A percentile compares a stretch with the other conserved stretches of the same genome.
phyloP scores from a whole-genome alignment of 2,888 invertebrate species.

The Muschampia plurimacula region DNA sequence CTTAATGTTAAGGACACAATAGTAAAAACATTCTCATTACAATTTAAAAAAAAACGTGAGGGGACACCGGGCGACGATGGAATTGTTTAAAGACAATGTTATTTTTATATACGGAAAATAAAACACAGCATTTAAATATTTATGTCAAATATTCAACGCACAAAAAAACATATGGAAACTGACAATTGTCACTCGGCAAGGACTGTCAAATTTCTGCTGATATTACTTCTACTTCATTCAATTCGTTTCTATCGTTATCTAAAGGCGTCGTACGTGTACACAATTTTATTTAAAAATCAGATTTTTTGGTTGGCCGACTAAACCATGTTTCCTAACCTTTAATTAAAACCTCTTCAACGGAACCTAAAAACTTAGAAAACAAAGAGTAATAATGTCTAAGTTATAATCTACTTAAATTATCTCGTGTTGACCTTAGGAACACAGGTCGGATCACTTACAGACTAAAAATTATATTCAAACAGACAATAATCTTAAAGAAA shows the following conservation, averaged over 20 bases:
- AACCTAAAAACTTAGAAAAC: conserved; percentile 16
- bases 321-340: background rate
- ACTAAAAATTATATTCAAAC: conserved; percentile 28
- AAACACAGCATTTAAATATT: background rate
- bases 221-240: background rate
- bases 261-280: background rate
- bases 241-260: background rate
- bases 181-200: background rate
- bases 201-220: no score
- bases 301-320: background rate
- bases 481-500: conserved; percentile 21
- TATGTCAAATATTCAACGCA: no score
- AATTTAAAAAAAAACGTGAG: conserved; percentile 22
- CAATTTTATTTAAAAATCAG: background rate
- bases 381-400: conserved; percentile 13
- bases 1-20: conserved; percentile 58
- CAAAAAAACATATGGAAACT: background rate
- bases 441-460: conserved; percentile 10
- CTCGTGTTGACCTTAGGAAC: conserved; percentile 39
- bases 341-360: conserved; percentile 13
- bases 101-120: background rate
- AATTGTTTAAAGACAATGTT: background rate
- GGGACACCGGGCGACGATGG: conserved; percentile 54
- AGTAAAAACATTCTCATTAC: conserved; percentile 47
- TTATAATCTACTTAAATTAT: conserved; percentile 40